phyloP scores from a whole-genome alignment of 2,888 invertebrate genomes.

The Campopleginae sp. region DNA sequence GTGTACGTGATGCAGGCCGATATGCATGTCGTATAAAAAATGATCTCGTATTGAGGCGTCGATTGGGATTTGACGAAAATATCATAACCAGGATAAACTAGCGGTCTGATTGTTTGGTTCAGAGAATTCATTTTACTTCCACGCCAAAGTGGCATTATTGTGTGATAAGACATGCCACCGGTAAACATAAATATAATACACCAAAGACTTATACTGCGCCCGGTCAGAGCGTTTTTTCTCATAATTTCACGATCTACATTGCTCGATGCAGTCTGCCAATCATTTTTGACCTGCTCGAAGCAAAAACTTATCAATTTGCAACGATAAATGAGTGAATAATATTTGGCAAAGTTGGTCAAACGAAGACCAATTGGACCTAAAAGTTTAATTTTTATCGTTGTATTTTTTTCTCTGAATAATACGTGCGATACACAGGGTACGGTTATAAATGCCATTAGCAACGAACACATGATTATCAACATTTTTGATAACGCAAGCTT shows the following conservation, averaged over 20 bases:
- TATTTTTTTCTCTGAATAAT: slow-evolving; percentile 56
- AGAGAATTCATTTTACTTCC: slow-evolving; percentile 32
- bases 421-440: slow-evolving; percentile 57
- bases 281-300: slow-evolving; percentile 38
- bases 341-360: slow-evolving; percentile 38
- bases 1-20: slow-evolving; percentile 59
- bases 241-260: slow-evolving; percentile 64
- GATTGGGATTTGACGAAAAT: slow-evolving; percentile 56
- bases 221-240: slow-evolving; percentile 41
- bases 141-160: slow-evolving; percentile 44
- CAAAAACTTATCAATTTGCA: slow-evolving; percentile 21
- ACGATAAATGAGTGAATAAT: slow-evolving; percentile 30
- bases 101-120: slow-evolving; percentile 57
- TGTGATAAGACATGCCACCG: slow-evolving; percentile 42
- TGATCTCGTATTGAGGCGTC: slow-evolving; percentile 71
- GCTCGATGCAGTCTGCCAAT: slow-evolving; percentile 52
- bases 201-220: slow-evolving; percentile 30
- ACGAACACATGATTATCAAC: slow-evolving; percentile 40
- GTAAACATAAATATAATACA: slow-evolving; percentile 51
- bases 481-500: slow-evolving; percentile 41
- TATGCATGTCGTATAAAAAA: slow-evolving; percentile 63
- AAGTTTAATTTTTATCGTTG: slow-evolving; percentile 18
- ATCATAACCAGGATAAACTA: slow-evolving; percentile 53
- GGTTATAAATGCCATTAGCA: slow-evolving; percentile 52
- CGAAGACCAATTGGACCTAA: slow-evolving; percentile 50